A percentile compares a stretch with the other conserved stretches of the same genome.
phyloP scores from a whole-genome alignment of 2,888 invertebrate species.

The Crepidodera aurea region DNA sequence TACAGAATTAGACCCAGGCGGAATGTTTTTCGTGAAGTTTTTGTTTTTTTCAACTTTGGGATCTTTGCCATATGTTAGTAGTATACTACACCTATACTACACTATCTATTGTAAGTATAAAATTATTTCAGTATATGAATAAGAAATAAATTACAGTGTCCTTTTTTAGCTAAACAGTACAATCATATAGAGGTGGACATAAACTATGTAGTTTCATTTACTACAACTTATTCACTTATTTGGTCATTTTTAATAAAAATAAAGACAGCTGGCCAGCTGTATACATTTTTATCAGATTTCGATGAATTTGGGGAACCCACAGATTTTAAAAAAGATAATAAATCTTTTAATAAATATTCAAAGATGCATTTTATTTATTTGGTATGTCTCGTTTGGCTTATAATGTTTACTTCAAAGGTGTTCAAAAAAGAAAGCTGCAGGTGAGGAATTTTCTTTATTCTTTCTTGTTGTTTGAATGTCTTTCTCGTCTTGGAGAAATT shows the following conservation, averaged over 20 bases:
- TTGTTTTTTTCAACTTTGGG: conserved; percentile 4
- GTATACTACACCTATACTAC: conserved; percentile 27
- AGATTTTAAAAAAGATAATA: conserved; percentile 28
- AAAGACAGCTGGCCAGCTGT: conserved; percentile 24
- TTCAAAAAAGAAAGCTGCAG: conserved; percentile 24
- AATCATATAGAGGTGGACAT: conserved; percentile 30
- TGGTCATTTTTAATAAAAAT: conserved; percentile 16
- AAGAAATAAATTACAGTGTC: background rate
- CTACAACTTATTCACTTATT: conserved; percentile 16
- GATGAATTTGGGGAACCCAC: conserved; percentile 29
- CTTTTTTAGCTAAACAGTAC: conserved; percentile 22
- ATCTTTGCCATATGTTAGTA: conserved; percentile 27
- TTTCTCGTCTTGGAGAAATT: no score
- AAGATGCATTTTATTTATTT: conserved; percentile 32
- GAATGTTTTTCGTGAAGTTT: conserved; percentile 26
- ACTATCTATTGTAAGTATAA: conserved; percentile 28
- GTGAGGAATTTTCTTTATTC: no score
- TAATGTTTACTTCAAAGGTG: conserved; percentile 24
- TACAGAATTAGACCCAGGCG: conserved; percentile 20
- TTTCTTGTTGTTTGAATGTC: no score
- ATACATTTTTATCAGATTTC: conserved; percentile 30
- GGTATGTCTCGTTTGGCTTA: conserved; percentile 4
- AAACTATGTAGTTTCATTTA: conserved; percentile 26
- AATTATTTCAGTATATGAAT: background rate
- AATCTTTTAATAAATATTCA: conserved; percentile 22